A percentile compares a stretch with the other conserved stretches of the same genome.
These are phyloP conservation scores for Lepidurus couesii DNA, from an alignment of 1,140 invertebrate genomes.

Conservation along the genomic window DNA sequence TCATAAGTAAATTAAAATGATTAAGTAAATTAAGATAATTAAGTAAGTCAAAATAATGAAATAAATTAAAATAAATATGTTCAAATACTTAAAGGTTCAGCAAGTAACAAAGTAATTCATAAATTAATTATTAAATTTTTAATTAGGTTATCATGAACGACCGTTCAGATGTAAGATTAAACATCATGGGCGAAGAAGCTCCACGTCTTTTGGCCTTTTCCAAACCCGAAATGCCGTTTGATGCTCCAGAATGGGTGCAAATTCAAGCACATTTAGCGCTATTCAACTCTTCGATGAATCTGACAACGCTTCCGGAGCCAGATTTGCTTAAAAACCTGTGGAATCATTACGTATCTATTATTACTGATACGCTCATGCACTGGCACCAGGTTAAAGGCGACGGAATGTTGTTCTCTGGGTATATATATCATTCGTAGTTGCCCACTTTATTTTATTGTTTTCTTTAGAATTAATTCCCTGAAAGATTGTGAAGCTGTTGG, in stretches of 20 bases:
- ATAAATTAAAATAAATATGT: not conserved
- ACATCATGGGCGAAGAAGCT: not conserved
- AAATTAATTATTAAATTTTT: not conserved
- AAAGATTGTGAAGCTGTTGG: not conserved
- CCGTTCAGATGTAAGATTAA: not conserved
- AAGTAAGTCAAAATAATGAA: too few relatives aligned
- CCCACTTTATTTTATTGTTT: not conserved
- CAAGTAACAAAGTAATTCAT: too few relatives aligned
- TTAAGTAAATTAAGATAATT: too few relatives aligned
- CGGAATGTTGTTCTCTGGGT: slow-evolving; percentile 7
- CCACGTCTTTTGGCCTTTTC: not conserved
- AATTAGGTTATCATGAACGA: not conserved
- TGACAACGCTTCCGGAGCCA: not conserved
- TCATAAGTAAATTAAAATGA: too few relatives aligned
- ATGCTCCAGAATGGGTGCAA: not conserved
- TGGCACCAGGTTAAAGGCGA: slow-evolving; percentile 3
- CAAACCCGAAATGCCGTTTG: not conserved
- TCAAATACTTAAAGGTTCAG: too few relatives aligned
- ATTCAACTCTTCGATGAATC: not conserved
- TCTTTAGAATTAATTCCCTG: not conserved
- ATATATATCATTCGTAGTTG: not conserved
- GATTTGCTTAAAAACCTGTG: not conserved
- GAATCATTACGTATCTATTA: not conserved
- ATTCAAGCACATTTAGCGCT: not conserved
- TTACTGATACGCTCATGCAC: not conserved